These are phyloP conservation scores for Sebastes fasciatus DNA, from an alignment of 2,113 vertebrate species.

Conservation along the genomic window DNA sequence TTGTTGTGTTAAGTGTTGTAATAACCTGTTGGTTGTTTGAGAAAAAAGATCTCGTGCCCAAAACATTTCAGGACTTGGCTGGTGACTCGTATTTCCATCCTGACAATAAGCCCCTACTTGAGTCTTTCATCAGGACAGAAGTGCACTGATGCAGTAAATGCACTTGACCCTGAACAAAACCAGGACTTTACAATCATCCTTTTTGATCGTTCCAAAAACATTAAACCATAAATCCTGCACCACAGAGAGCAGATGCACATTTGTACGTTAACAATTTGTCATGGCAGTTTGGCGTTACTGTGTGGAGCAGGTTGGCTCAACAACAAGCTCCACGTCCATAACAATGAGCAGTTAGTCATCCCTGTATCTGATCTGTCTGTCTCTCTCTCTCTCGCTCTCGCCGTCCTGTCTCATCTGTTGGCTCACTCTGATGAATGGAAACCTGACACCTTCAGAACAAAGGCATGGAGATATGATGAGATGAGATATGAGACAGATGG, in stretches of 20 bases:
- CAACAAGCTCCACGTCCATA: conserved; percentile 9
- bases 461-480: conserved; percentile 42
- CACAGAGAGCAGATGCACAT: background rate
- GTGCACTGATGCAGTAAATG: conserved; percentile 4
- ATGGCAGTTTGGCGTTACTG: background rate
- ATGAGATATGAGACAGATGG: conserved; percentile 46
- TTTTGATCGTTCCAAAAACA: too few species aligned
- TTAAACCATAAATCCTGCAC: background rate
- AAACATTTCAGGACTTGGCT: background rate
- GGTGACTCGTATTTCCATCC: background rate
- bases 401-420: conserved; percentile 14
- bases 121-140: background rate
- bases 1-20: background rate
- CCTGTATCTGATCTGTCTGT: conserved; percentile 22
- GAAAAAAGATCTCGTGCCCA: background rate
- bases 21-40: background rate
- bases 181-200: background rate
- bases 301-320: conserved; percentile 12
- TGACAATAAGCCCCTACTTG: background rate
- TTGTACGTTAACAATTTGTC: background rate
- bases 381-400: background rate
- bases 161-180: conserved; percentile 16
- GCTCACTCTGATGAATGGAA: conserved; percentile 30
- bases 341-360: conserved; percentile 38
- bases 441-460: conserved; percentile 56